phyloP scores from a whole-genome alignment of 2,888 invertebrate genomes.

The Megastigmus dorsalis region DNA sequence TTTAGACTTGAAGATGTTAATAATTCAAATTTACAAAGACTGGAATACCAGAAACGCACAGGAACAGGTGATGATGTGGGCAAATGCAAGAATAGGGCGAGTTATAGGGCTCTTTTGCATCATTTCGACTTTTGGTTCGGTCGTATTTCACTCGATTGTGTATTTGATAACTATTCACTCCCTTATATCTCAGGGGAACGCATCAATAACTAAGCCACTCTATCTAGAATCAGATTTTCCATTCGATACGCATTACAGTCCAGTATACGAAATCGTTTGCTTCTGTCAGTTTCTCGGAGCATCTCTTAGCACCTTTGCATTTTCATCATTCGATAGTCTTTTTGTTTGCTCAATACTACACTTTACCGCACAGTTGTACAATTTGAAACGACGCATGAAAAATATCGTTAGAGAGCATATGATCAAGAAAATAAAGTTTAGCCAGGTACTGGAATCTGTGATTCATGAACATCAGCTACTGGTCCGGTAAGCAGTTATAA shows the following conservation, averaged over 20 bases:
- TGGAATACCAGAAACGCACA: constrained; percentile 14
- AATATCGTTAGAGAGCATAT: neutral
- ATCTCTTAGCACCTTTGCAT: constrained; percentile 55
- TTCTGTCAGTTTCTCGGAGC: constrained; percentile 59
- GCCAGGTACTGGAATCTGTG: neutral
- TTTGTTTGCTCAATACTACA: constrained; percentile 61
- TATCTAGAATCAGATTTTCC: constrained; percentile 52
- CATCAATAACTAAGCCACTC: neutral
- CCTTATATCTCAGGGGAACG: neutral
- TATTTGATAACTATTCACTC: neutral
- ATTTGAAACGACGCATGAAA: neutral
- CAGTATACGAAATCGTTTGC: constrained; percentile 60
- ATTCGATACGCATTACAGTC: constrained; percentile 58
- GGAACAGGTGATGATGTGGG: constrained; percentile 28
- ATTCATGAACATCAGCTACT: constrained; percentile 11
- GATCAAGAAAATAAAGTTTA: neutral
- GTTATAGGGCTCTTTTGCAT: neutral
- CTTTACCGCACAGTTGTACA: constrained; percentile 61
- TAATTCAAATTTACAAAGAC: constrained; percentile 15
- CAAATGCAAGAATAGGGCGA: constrained; percentile 13
- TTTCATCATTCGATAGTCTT: constrained; percentile 61
- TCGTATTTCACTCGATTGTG: neutral
- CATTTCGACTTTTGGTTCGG: neutral
- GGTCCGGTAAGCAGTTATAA: neutral
- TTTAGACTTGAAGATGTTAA: constrained; percentile 7